phyloP scores from a whole-genome alignment of 2,797 vertebrate species.

The Darevskia mixta region DNA sequence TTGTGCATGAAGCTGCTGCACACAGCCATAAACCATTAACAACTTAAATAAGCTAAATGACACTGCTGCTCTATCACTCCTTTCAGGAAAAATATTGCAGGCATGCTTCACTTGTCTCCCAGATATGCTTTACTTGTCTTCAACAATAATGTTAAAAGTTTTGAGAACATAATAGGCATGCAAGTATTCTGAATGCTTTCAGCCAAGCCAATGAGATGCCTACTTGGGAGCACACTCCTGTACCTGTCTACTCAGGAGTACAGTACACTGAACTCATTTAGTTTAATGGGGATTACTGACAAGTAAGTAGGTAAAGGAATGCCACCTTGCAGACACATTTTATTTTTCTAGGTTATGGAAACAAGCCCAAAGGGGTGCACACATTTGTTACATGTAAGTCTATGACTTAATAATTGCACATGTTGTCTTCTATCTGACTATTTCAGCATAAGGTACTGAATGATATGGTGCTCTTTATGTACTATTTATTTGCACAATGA shows the following conservation, averaged over 20 bases:
- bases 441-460: background rate
- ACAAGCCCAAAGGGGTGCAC: background rate
- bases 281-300: background rate
- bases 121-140: background rate
- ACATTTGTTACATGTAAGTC: background rate
- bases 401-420: background rate
- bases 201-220: background rate
- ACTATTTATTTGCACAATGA: background rate
- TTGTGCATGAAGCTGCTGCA: background rate
- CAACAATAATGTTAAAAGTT: background rate
- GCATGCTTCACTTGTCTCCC: background rate
- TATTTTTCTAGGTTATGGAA: background rate
- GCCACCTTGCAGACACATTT: background rate
- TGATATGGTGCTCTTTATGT: background rate
- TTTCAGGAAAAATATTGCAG: background rate
- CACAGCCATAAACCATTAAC: background rate
- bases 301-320: background rate
- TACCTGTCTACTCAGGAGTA: background rate
- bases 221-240: background rate
- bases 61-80: background rate
- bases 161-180: background rate
- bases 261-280: background rate
- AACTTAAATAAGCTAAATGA: background rate
- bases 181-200: background rate
- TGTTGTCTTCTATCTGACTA: background rate